Evolutionary conservation across 2,888 invertebrate species (phyloP).

Genomic region (Drosophila picticornis): DNA sequence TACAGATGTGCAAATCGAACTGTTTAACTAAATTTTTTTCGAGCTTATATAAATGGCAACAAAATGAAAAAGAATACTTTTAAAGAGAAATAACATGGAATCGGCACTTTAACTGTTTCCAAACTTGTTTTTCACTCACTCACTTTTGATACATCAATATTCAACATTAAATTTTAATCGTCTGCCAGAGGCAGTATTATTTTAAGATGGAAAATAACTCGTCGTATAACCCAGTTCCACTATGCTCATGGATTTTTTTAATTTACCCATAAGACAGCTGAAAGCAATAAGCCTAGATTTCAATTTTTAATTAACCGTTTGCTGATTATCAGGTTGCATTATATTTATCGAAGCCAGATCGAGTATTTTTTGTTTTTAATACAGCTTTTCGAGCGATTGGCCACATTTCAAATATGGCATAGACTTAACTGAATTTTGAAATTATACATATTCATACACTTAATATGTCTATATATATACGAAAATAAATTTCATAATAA

Average conservation of each 20-base stretch:
- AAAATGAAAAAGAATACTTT: neutral
- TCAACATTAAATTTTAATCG: conserved; percentile 7
- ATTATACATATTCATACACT: neutral
- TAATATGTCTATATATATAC: neutral
- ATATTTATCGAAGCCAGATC: neutral
- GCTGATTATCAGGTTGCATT: neutral
- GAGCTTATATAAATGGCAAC: neutral
- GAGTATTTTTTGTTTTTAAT: neutral
- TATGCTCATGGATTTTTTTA: neutral
- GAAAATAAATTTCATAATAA: neutral
- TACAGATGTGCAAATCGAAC: neutral
- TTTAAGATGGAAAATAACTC: neutral
- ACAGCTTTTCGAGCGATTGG: neutral
- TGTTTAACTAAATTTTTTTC: neutral
- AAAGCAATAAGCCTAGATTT: neutral
- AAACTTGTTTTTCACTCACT: conserved; percentile 10
- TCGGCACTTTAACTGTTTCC: neutral
- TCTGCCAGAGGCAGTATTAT: neutral
- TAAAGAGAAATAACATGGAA: neutral
- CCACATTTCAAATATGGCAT: neutral
- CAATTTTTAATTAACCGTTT: neutral
- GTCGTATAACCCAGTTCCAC: neutral
- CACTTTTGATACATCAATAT: conserved; percentile 10
- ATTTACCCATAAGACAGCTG: too few species aligned
- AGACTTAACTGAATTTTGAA: neutral